These are phyloP conservation scores for Brachionus asplanchnoidis DNA, from an alignment of 1,140 invertebrate genomes.

Conservation along the genomic window DNA sequence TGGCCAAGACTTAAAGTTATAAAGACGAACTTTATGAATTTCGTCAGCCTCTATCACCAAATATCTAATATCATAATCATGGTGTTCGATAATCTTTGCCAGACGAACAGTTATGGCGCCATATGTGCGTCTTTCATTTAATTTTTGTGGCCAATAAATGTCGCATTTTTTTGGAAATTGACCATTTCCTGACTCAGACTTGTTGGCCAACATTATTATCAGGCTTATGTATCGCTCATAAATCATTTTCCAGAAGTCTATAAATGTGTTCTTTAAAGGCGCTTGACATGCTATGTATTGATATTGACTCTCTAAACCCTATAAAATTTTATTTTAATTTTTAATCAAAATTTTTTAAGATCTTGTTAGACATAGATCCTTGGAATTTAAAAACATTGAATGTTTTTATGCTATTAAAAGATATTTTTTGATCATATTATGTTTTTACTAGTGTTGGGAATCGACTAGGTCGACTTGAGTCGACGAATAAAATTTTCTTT, in stretches of 20 bases:
- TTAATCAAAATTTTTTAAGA: not conserved
- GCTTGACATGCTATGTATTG: conserved; percentile 98
- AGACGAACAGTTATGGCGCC: not conserved
- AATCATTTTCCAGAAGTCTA: conserved; percentile 98
- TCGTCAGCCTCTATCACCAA: not conserved
- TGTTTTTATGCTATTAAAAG: too few relatives aligned
- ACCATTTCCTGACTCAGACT: conserved; percentile 81
- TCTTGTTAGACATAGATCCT: too few relatives aligned
- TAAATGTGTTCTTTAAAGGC: conserved; percentile 85
- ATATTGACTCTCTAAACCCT: not conserved
- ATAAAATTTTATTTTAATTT: not conserved
- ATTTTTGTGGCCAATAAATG: not conserved
- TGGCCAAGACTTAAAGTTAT: conserved; percentile 28
- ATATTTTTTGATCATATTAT: too few relatives aligned
- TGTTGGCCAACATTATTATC: conserved; percentile 94
- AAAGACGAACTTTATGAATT: not conserved
- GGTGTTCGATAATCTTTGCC: not conserved
- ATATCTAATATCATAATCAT: not conserved
- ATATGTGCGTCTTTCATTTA: not conserved
- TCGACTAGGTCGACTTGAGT: too few relatives aligned
- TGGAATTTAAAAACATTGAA: too few relatives aligned
- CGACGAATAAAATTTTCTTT: too few relatives aligned
- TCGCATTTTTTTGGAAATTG: not conserved
- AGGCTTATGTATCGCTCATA: conserved; percentile 99
- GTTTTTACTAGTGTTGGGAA: too few relatives aligned